Evolutionary conservation across 2,797 vertebrate species (phyloP), one percentile per base, ranked within the genome.

Genomic region (Cetoscarus ocellatus): DNA sequence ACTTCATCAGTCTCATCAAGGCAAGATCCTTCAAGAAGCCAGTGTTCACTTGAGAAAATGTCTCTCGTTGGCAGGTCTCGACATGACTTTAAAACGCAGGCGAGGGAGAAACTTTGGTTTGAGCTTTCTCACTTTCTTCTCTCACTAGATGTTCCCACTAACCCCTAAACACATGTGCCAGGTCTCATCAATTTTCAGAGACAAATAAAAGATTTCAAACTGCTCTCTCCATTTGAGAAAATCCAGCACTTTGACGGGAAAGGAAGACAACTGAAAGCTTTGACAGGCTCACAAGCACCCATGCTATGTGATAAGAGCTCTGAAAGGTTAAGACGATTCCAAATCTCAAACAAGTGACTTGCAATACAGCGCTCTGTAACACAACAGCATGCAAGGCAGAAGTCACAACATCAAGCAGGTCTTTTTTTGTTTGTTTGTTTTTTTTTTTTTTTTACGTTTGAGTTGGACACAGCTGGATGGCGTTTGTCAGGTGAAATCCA

Each of bases 1-100:
- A 87, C 86, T 83, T 86, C 89, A 92, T 86, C 88, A 92, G 95
- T 97, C 95, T 98, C 77, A 96, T 98, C 96, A 96, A 97, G 97
- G 98, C 97, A 98, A 99, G 97, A 96, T 93, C 95, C 97, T 95
- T 95, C 96, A 96, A 97, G 97, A 98, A 98, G 96, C 97, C 96
- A 97, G 96, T 96, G 95, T 97, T 98, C 97, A 98, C 97, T 98
- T 98, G 97, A 98, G 96, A 97, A 96, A 97, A 96, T 96, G 95
- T 97, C 96, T 97, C 96, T 96, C 96, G 95, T 96, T 97, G 97
- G 96, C 97, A 98, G 97, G 97, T 98, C 97, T 98, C 95, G 97
- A 98, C 97, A 98, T 98, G 97, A 98, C 97, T 97, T 95, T 95
- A 96, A 96, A 91, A 94, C 95, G 93, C 95, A 97, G 96, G 96